A percentile compares a stretch with the other conserved stretches of the same genome.
phyloP scores from a whole-genome alignment of 2,797 vertebrate species.

The Coregonus ussuriensis region DNA sequence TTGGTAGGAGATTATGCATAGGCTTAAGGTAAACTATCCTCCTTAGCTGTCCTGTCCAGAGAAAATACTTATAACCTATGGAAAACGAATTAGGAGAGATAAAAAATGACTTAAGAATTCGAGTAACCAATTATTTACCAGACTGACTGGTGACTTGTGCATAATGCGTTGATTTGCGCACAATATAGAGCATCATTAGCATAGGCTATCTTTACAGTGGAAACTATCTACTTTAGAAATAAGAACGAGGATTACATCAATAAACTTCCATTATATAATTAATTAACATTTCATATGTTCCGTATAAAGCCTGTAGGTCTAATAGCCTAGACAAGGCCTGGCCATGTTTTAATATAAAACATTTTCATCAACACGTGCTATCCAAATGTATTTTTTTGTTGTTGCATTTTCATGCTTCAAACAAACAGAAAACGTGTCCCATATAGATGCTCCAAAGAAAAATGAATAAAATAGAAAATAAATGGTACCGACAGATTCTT shows the following conservation, averaged over 20 bases:
- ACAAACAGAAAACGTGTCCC: neutral
- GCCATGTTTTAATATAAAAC: neutral
- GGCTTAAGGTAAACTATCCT: slow-evolving; percentile 36
- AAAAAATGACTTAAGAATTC: neutral
- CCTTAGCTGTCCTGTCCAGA: slow-evolving; percentile 12
- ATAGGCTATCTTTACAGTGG: neutral
- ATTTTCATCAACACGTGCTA: neutral
- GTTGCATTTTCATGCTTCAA: neutral
- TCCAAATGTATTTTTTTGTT: neutral
- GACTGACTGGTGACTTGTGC: neutral
- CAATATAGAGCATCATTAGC: neutral
- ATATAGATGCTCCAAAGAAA: neutral
- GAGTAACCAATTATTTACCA: too few relatives aligned
- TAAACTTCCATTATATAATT: too few relatives aligned
- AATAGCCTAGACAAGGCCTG: neutral
- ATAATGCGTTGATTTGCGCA: neutral
- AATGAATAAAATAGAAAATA: neutral
- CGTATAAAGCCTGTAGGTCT: too few relatives aligned
- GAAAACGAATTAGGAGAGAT: neutral
- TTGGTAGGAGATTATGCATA: slow-evolving; percentile 48
- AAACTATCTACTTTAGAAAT: neutral
- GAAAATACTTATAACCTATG: neutral
- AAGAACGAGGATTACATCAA: too few relatives aligned
- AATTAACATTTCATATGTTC: too few relatives aligned
- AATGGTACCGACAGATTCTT: neutral